These are phyloP conservation scores for Polietes domitor DNA, from an alignment of 2,888 invertebrate species.

Conservation along the genomic window DNA sequence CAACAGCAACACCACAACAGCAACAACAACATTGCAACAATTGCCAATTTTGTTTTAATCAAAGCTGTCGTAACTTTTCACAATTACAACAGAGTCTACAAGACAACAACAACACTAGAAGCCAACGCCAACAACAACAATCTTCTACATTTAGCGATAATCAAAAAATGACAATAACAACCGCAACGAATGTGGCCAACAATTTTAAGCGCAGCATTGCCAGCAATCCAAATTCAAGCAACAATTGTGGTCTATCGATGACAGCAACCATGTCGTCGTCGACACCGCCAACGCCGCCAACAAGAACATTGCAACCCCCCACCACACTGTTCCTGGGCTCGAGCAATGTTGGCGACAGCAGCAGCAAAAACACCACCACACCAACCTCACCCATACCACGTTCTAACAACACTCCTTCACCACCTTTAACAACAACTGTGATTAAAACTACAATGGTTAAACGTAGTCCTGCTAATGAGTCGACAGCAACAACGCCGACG, in stretches of 20 bases:
- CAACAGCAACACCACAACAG: slow-evolving; percentile 67
- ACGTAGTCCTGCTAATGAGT: slow-evolving; percentile 78
- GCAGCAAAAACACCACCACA: slow-evolving; percentile 70
- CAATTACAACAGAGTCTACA: slow-evolving; percentile 73
- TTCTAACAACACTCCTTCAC: slow-evolving; percentile 72
- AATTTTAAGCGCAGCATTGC: slow-evolving; percentile 64
- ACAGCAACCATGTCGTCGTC: slow-evolving; percentile 52
- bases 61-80: slow-evolving; percentile 76
- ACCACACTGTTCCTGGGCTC: slow-evolving; percentile 68
- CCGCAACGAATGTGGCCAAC: slow-evolving; percentile 67
- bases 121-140: slow-evolving; percentile 58
- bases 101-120: slow-evolving; percentile 67
- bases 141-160: slow-evolving; percentile 50
- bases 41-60: slow-evolving; percentile 69
- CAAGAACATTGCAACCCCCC: slow-evolving; percentile 41
- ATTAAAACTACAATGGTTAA: slow-evolving; percentile 80
- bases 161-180: slow-evolving; percentile 70
- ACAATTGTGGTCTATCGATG: not conserved
- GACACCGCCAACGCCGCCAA: not conserved
- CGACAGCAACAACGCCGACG: slow-evolving; percentile 69
- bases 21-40: slow-evolving; percentile 65
- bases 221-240: slow-evolving; percentile 69
- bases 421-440: slow-evolving; percentile 79
- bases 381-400: slow-evolving; percentile 69
- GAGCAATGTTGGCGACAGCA: slow-evolving; percentile 68